These are phyloP conservation scores for Heliocidaris erythrogramma DNA, from an alignment of 35 echinoderm and acorn worm species.

Conservation along the genomic window DNA sequence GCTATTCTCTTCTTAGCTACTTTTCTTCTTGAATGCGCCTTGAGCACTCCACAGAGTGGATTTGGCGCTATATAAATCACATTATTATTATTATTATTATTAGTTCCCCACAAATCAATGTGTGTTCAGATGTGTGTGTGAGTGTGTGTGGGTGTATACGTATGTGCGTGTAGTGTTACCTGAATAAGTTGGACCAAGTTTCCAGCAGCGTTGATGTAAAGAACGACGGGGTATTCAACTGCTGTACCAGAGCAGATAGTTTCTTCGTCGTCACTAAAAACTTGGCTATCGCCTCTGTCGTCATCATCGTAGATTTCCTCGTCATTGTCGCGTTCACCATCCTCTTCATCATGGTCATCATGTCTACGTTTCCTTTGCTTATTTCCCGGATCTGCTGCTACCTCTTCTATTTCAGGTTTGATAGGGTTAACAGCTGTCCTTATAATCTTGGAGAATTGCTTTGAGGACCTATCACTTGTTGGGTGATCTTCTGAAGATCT, in stretches of 20 bases:
- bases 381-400: neutral
- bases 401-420: neutral
- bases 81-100: too few relatives aligned
- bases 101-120: too few relatives aligned
- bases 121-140: too few relatives aligned
- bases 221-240: neutral
- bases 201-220: neutral
- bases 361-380: neutral
- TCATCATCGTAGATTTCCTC: neutral
- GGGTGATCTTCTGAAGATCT: neutral
- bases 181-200: constrained; percentile 7
- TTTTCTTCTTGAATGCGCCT: too few relatives aligned
- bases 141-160: too few relatives aligned
- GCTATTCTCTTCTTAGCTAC: too few relatives aligned
- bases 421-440: too few relatives aligned
- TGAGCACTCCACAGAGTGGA: too few relatives aligned
- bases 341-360: neutral
- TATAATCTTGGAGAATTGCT: too few relatives aligned
- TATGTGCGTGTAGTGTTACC: neutral
- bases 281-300: neutral
- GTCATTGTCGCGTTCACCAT: neutral
- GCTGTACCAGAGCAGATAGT: neutral
- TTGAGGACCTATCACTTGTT: neutral
- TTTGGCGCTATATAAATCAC: too few relatives aligned
- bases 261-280: neutral